These are phyloP conservation scores for Lota lota DNA, from an alignment of 2,113 vertebrate species.

Conservation along the genomic window DNA sequence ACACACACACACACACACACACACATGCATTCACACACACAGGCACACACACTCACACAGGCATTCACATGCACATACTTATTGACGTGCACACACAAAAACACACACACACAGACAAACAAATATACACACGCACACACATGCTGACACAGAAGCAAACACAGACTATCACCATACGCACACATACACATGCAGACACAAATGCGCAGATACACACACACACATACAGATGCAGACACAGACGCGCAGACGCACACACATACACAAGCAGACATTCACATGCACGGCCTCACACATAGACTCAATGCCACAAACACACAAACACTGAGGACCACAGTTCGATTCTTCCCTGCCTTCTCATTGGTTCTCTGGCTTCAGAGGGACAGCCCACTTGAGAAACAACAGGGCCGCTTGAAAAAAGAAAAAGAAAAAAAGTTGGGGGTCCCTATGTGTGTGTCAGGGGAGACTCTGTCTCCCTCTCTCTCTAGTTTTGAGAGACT, in stretches of 20 bases:
- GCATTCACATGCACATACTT: too few species aligned
- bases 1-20: neutral
- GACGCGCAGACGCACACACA: slow-evolving; percentile 4
- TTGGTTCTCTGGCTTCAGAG: slow-evolving; percentile 57
- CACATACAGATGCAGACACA: slow-evolving; percentile 14
- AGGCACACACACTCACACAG: slow-evolving; percentile 8
- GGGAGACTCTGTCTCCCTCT: slow-evolving; percentile 45
- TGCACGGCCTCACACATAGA: slow-evolving; percentile 25
- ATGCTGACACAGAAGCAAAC: too few species aligned
- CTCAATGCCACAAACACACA: slow-evolving; percentile 6
- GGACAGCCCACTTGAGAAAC: slow-evolving; percentile 65
- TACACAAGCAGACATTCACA: slow-evolving; percentile 22
- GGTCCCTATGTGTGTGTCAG: slow-evolving; percentile 58
- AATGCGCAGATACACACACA: slow-evolving; percentile 10
- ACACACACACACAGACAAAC: neutral
- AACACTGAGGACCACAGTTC: slow-evolving; percentile 44
- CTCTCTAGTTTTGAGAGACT: slow-evolving; percentile 53
- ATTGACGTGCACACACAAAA: slow-evolving; percentile 7
- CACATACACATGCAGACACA: slow-evolving; percentile 21
- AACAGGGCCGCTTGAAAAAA: slow-evolving; percentile 58
- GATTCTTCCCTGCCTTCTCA: slow-evolving; percentile 53
- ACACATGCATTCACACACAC: too few species aligned
- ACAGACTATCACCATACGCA: neutral
- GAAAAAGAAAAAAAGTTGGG: too few species aligned
- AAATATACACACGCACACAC: neutral